A percentile compares a stretch with the other conserved stretches of the same genome.
These are phyloP conservation scores for Dallia pectoralis DNA, from an alignment of 2,797 vertebrate species.

Conservation along the genomic window DNA sequence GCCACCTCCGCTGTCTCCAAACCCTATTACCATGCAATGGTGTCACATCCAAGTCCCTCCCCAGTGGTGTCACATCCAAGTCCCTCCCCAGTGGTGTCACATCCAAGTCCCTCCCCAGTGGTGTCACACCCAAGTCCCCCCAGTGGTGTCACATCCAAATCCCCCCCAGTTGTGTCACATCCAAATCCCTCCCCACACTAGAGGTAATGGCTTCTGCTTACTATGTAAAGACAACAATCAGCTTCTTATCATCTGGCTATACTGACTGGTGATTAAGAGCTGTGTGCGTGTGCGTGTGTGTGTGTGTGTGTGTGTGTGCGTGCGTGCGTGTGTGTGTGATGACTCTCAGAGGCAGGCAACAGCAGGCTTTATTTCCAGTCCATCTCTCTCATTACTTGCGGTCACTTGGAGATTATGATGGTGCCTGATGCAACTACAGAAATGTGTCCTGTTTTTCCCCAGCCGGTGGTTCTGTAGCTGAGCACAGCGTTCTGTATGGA, in stretches of 20 bases:
- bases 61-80: conserved; percentile 21
- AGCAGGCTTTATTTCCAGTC: conserved; percentile 56
- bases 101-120: conserved; percentile 22
- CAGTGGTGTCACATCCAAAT: no score
- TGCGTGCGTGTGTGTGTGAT: conserved; percentile 29
- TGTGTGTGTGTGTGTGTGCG: conserved; percentile 10
- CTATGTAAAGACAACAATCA: background rate
- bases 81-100: conserved; percentile 19
- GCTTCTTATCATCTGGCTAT: background rate
- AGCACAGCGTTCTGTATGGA: background rate
- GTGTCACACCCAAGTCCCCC: no score
- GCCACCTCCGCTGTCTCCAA: conserved; percentile 10
- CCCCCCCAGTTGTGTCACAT: conserved; percentile 13
- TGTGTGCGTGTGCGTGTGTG: conserved; percentile 3
- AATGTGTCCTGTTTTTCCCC: conserved; percentile 52
- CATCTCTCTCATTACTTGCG: conserved; percentile 65
- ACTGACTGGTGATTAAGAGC: background rate
- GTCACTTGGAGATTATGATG: conserved; percentile 64
- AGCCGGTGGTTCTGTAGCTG: conserved; percentile 25
- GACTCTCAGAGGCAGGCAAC: conserved; percentile 52
- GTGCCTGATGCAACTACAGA: conserved; percentile 53
- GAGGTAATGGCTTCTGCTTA: background rate
- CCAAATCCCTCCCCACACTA: conserved; percentile 19
- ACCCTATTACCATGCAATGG: conserved; percentile 8
- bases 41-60: conserved; percentile 23